Evolutionary conservation across 2,888 invertebrate genomes (phyloP), one percentile per base, ranked within the genome.

Genomic region (Drosophila barbarae): DNA sequence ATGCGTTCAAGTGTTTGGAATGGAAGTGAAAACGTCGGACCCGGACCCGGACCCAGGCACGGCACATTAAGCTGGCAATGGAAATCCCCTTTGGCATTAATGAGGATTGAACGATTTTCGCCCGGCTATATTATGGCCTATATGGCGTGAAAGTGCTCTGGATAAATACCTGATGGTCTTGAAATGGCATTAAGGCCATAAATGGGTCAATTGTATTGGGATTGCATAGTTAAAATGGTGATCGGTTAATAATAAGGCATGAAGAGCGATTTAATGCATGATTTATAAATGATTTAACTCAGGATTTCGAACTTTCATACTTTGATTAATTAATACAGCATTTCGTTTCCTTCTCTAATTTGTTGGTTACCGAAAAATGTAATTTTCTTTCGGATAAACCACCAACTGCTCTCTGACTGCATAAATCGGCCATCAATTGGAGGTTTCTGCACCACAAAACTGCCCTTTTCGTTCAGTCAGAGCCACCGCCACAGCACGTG

Each of bases 31-130:
- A 69, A 51, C 60, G 50, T 39, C 53, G 21, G 72, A 26, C 26
- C 26, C 26, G 26, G 26, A 26, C 26, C 7, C 26, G 23, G 41
- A 4, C 5, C 41, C 42, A 35, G 36, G 18, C 42, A 73, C 71
- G 84, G 72, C 66, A 73, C 75, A 85, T 85, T 85, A 85, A 84
- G 76, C 74, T 63, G 50, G 55, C 53, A 66, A 75, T 74, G 81
- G 70, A 73, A 73, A 67, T 69, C 66, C 80, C 72, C 83, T 71
- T 69, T 72, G 76, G 76, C 79, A 75, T 85, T 85, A 84, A 86
- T 84, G 84, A 79, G 85, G 79, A 84, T 86, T 86, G 86, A 84
- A 84, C 84, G 85, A 70, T 84, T 84, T 84, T 86, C 85, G 73
- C 83, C 73, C 73, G 74, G 57, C 74, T 74, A 56, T n/a, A 42